Base-by-base conservation (phyloP, 2,797 vertebrate genomes). In the Kryptolebias ocellatus region DNA sequence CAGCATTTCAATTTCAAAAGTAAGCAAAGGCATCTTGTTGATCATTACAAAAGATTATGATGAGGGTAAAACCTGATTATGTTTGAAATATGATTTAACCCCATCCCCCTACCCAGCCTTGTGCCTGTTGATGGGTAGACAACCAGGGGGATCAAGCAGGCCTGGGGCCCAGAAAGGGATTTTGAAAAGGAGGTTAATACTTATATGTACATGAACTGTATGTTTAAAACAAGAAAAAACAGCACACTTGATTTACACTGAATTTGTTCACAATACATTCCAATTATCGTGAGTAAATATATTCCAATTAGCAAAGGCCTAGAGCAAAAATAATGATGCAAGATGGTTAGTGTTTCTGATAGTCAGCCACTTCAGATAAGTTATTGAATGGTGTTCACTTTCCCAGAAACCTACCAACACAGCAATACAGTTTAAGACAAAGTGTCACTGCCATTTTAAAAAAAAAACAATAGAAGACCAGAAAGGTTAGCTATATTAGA, bases 1-100 rank as follows among this genome's bases (percentile, higher is more conserved):
- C 61, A 64, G 71, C 34, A 72, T 63, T 49, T 51, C 14, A 65
- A 15, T 20, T 16, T 53, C 58, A 72, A 83, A 76, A 69, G 47
- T 70, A 59, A 24, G 46, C 28, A 74, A 83, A 74, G 34, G 31
- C 70, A 81, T 78, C 39, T 75, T 85, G 34, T 60, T 59, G 67
- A 83, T 85, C 71, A 77, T 80, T 83, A 82, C 29, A 60, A 24
- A 69, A 84, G 81, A 87, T 88, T 86, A 89, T 70, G 60, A 80
- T 63, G 67, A 72, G 34, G 66, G 63, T 12, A 76, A 89, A 87
- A 86, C 83, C 84, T 76, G 88, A 91, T 91, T 92, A 88, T 68
- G 76, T 90, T 87, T 86, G 81, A 89, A 85, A 88, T 88, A 83
- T 91, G 82, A 92, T 70, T 92, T 87, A 87, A 90, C 70, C 69